Evolutionary conservation across 2,797 vertebrate species (phyloP).

Genomic region (Mionectes olivaceus): DNA sequence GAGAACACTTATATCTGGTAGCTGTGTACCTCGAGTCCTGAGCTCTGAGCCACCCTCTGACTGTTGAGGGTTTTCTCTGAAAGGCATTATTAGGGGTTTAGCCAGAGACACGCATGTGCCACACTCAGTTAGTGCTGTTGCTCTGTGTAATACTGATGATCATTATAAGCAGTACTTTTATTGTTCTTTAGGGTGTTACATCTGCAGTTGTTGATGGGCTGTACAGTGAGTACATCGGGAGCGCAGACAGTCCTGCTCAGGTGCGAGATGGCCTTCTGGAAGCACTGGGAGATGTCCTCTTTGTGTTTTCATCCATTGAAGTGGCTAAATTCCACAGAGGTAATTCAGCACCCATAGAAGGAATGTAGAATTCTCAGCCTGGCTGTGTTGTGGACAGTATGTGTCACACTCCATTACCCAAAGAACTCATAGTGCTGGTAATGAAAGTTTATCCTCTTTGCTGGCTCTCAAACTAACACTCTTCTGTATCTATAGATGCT

Average conservation of each 20-base stretch:
- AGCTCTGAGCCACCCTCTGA: neutral
- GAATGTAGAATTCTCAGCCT: neutral
- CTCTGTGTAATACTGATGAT: neutral
- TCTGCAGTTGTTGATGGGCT: neutral
- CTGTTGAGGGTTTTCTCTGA: neutral
- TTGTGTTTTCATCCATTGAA: conserved; percentile 77
- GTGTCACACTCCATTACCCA: neutral
- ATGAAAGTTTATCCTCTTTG: neutral
- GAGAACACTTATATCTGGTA: neutral
- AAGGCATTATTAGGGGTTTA: neutral
- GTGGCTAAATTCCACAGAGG: conserved; percentile 84
- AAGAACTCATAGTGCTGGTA: neutral
- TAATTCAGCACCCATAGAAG: conserved; percentile 20
- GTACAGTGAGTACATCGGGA: conserved; percentile 50
- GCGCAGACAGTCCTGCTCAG: conserved; percentile 62
- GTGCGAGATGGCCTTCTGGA: conserved; percentile 79
- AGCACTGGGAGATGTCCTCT: conserved; percentile 75
- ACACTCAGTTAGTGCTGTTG: neutral
- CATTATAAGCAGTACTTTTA: neutral
- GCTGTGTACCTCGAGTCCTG: neutral
- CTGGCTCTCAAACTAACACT: neutral
- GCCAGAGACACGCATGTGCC: neutral
- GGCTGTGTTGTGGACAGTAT: neutral
- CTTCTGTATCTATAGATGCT: conserved; percentile 73
- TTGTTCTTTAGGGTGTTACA: neutral